Percentiles rank a stretch among this genome's conserved stretches.
These are phyloP conservation scores for Drosophila rufa DNA, from an alignment of 1,140 invertebrate genomes.

Conservation along the genomic window DNA sequence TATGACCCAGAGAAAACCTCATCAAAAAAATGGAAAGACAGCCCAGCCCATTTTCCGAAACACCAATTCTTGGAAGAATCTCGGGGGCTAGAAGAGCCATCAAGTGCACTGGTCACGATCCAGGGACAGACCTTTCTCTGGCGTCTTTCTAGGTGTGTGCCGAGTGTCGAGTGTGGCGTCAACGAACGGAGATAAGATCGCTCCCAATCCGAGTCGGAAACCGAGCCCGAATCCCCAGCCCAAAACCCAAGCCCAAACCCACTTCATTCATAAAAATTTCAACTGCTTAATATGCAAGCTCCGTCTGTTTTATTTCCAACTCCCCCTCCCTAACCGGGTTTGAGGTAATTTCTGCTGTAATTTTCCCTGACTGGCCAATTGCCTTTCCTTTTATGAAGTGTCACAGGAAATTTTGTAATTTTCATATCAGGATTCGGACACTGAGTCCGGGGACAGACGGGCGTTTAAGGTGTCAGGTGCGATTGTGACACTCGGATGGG, in stretches of 20 bases:
- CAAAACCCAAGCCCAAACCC: not conserved
- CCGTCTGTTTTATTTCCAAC: conserved; percentile 1
- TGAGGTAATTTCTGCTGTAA: conserved; percentile 34
- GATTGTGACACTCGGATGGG: conserved; percentile 41
- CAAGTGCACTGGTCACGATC: conserved; percentile 47
- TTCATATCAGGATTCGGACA: conserved; percentile 46
- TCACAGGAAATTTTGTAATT: conserved; percentile 82
- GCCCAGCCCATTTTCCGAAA: conserved; percentile 13
- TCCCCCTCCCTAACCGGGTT: no score
- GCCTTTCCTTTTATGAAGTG: conserved; percentile 56
- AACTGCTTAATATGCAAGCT: conserved; percentile 34
- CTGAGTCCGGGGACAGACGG: conserved; percentile 15
- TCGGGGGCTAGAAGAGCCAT: not conserved
- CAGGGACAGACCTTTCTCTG: not conserved
- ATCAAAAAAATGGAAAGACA: conserved; percentile 19
- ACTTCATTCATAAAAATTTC: conserved; percentile 42
- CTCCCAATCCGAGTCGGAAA: conserved; percentile 6
- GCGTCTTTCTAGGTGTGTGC: conserved; percentile 3
- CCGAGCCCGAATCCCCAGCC: not conserved
- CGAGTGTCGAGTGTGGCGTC: conserved; percentile 22
- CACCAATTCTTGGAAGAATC: conserved; percentile 22
- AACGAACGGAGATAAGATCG: conserved; percentile 35
- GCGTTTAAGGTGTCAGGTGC: conserved; percentile 71
- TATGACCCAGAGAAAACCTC: not conserved
- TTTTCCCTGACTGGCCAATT: conserved; percentile 43